These are phyloP conservation scores for Theretra japonica DNA, from an alignment of 2,888 invertebrate genomes.

Conservation along the genomic window DNA sequence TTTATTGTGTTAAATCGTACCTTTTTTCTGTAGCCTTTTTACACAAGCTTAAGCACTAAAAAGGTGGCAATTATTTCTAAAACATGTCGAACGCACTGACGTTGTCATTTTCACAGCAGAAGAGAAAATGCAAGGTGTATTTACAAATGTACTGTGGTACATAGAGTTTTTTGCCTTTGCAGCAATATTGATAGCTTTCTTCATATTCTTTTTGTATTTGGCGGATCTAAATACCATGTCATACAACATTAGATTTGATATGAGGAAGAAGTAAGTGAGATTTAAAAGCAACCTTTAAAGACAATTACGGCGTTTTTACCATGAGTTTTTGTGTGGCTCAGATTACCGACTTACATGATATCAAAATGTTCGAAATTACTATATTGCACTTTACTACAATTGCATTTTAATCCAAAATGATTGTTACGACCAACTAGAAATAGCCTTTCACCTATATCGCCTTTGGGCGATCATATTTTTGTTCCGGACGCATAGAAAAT, in stretches of 20 bases:
- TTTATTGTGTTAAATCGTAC: too few relatives aligned
- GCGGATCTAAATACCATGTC: constrained; percentile 57
- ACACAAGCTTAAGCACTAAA: not conserved
- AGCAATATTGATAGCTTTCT: constrained; percentile 59
- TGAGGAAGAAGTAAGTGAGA: constrained; percentile 64
- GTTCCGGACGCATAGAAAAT: not conserved
- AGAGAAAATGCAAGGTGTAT: constrained; percentile 57
- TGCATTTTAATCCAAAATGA: constrained; percentile 6
- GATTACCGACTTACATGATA: not conserved
- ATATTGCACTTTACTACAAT: not conserved
- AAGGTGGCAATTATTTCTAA: not conserved
- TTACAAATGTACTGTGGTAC: constrained; percentile 70
- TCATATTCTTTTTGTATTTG: constrained; percentile 66
- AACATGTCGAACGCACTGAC: not conserved
- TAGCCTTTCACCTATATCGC: constrained; percentile 6
- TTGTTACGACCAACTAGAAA: not conserved
- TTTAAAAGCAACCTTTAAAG: constrained; percentile 5
- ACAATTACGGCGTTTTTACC: not conserved
- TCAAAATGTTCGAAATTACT: constrained; percentile 1
- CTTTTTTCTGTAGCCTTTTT: not conserved
- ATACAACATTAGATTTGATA: constrained; percentile 62
- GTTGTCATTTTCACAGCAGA: not conserved
- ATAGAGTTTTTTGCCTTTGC: constrained; percentile 70
- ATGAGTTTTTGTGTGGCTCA: not conserved
- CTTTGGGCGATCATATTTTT: not conserved